Percentiles rank a stretch among this genome's conserved stretches.
phyloP scores from a whole-genome alignment of 2,113 vertebrate species.

The Notechis scutatus region DNA sequence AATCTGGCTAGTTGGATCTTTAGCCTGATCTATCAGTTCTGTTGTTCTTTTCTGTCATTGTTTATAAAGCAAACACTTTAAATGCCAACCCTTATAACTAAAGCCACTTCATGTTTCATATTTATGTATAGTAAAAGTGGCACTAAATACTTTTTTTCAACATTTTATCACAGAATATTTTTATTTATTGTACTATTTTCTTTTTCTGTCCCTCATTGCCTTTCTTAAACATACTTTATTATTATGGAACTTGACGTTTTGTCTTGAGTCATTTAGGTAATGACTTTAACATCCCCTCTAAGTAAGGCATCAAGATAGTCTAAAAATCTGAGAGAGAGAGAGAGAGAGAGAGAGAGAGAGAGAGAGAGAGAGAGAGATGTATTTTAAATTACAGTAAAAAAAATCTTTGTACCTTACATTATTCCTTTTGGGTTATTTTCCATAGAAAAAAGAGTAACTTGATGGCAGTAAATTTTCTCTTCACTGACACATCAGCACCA shows the following conservation, averaged over 20 bases:
- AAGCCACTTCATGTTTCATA: not conserved
- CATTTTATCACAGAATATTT: not conserved
- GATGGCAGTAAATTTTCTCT: not conserved
- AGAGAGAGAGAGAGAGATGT: not conserved
- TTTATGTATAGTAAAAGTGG: not conserved
- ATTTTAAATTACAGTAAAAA: not conserved
- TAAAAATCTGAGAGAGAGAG: not conserved
- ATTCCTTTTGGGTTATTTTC: not conserved
- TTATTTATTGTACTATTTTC: not conserved
- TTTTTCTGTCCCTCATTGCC: too few relatives aligned
- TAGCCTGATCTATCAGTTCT: not conserved
- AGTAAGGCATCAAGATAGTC: not conserved
- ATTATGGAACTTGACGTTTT: not conserved
- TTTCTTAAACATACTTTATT: not conserved
- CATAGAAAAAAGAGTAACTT: not conserved
- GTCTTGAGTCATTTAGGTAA: not conserved
- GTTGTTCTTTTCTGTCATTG: not conserved
- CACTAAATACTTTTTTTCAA: not conserved
- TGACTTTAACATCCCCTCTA: not conserved
- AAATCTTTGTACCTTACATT: not conserved
- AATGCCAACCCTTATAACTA: not conserved
- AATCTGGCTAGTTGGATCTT: not conserved
- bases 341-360: not conserved
- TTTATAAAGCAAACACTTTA: not conserved
- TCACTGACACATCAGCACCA: not conserved